These are phyloP conservation scores for Alloscopus bannaensis DNA, from an alignment of 2,888 invertebrate species.

Conservation along the genomic window DNA sequence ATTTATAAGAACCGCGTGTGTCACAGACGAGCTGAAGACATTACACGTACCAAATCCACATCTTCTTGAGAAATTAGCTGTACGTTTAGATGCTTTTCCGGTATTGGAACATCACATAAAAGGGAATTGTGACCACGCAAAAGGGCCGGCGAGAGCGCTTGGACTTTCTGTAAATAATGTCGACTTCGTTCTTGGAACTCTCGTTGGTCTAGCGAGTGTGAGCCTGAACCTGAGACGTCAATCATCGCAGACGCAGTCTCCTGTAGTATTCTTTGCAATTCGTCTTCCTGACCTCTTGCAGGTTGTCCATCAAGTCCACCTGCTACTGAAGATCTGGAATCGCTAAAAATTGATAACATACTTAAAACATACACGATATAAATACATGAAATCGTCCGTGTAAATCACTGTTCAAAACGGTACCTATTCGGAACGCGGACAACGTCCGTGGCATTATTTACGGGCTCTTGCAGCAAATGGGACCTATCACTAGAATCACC, in stretches of 20 bases:
- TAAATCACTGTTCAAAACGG: no score
- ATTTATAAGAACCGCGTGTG: background rate
- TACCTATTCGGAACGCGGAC: slow-evolving; percentile 71
- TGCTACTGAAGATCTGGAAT: slow-evolving; percentile 51
- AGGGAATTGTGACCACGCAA: slow-evolving; percentile 66
- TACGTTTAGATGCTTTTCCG: slow-evolving; percentile 72
- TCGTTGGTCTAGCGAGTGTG: slow-evolving; percentile 72
- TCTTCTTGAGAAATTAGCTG: slow-evolving; percentile 71
- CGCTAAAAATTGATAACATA: slow-evolving; percentile 33
- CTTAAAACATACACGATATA: background rate
- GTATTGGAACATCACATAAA: slow-evolving; percentile 71
- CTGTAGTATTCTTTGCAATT: slow-evolving; percentile 72
- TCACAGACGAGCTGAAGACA: background rate
- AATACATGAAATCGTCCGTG: no score
- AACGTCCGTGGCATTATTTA: slow-evolving; percentile 69
- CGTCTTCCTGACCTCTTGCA: slow-evolving; percentile 71
- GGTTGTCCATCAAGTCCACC: slow-evolving; percentile 64
- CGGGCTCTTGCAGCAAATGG: slow-evolving; percentile 68
- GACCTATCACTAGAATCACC: slow-evolving; percentile 65
- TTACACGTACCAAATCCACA: slow-evolving; percentile 68
- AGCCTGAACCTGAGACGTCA: slow-evolving; percentile 72
- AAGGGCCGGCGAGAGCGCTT: slow-evolving; percentile 68
- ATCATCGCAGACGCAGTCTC: slow-evolving; percentile 73
- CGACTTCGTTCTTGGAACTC: slow-evolving; percentile 73
- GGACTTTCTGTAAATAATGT: slow-evolving; percentile 71